Evolutionary conservation across 2,113 vertebrate species (phyloP), one percentile per base, ranked within the genome.

Genomic region (Notechis scutatus): DNA sequence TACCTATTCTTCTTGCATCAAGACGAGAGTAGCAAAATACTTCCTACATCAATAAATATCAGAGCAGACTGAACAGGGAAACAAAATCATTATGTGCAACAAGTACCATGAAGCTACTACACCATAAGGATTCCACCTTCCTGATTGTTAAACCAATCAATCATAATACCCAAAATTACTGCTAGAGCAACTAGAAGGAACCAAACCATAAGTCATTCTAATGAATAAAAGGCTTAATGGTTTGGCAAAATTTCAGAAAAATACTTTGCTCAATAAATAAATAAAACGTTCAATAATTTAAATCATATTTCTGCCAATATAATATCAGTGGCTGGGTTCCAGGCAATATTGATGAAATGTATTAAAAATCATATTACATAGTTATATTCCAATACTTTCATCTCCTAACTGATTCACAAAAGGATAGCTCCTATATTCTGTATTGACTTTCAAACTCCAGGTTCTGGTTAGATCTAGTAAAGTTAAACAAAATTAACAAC

Each of bases 371-470:
- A 95, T 94, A 85, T 95, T 91, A 92, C 29, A 9, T 94, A 89
- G 59, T 96, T 94, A 94, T 93, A 97, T 94, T 88, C 81, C 93
- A 96, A 95, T 95, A 92, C 91, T 91, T 81, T 85, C 54, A 95
- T 92, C 92, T 94, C 96, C 95, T 59, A 91, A 94, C 86, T 93
- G 93, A 96, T 92, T 87, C 94, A 96, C 94, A 95, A 92, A 95
- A 97, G 96, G 91, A 42, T 61, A 94, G 92, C 96, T 93, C 92
- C 92, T 85, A 56, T 57, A 87, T 87, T 96, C 91, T 90, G 74
- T 87, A 96, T 95, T 95, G 95, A 96, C 93, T 96, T 97, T 96
- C 89, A 96, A 91, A 94, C 57, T 90, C 0, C 52, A 94, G 90
- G 14, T 95, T 95, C 93, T 11, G 4, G 18, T 92, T 4, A 55